Percentiles rank a stretch among this genome's conserved stretches.
phyloP scores from a whole-genome alignment of 1,140 invertebrate species.

The Caenorhabditis tropicalis region DNA sequence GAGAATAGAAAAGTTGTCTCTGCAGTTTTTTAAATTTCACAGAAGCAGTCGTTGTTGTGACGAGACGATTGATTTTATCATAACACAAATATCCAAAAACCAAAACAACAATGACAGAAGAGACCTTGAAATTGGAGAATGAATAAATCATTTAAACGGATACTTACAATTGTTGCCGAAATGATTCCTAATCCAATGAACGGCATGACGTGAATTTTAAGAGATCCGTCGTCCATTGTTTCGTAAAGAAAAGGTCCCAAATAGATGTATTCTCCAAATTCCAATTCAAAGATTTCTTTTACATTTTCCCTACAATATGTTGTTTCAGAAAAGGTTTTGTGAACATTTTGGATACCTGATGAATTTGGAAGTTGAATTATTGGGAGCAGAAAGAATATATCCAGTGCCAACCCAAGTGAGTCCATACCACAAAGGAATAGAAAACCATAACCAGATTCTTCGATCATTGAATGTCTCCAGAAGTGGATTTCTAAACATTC shows the following conservation, averaged over 20 bases:
- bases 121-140: neutral
- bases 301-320: neutral
- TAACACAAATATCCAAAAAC: neutral
- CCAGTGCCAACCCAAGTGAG: neutral
- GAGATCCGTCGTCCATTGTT: neutral
- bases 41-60: neutral
- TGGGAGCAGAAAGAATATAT: neutral
- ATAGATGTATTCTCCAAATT: slow-evolving; percentile 6
- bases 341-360: neutral
- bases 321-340: neutral
- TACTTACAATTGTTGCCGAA: neutral
- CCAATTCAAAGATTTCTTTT: neutral
- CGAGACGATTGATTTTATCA: neutral
- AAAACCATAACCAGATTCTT: neutral
- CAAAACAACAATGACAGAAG: neutral
- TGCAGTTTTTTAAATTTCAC: neutral
- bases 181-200: neutral
- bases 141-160: neutral
- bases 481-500: neutral
- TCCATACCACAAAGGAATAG: slow-evolving; percentile 5
- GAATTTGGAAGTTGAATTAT: neutral
- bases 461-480: neutral
- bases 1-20: neutral
- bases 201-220: neutral
- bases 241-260: neutral